Percentiles rank a stretch among this genome's conserved stretches.
Conservation (phyloP, 2,797 vertebrate genomes). For the Rousettus madagascariensis region DNA sequence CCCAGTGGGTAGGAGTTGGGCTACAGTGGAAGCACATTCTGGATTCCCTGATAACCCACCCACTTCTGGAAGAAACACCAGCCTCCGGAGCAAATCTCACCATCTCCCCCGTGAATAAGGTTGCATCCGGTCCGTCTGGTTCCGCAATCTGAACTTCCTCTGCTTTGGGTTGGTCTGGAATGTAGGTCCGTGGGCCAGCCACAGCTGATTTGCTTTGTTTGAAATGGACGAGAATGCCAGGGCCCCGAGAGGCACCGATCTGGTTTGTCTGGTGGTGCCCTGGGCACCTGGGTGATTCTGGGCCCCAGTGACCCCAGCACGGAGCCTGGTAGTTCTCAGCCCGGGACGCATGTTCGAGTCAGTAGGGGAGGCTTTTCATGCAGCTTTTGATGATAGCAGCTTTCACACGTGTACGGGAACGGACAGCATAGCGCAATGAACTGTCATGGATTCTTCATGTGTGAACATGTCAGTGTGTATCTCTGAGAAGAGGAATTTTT, state of each 20-base stretch:
- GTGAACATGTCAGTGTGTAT: not conserved
- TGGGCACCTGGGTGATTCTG: not conserved
- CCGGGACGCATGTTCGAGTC: not conserved
- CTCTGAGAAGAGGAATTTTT: not conserved
- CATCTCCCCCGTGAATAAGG: not conserved
- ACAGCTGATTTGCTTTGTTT: not conserved
- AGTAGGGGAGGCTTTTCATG: not conserved
- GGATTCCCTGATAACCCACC: not conserved
- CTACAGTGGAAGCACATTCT: not conserved
- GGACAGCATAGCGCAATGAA: too few relatives aligned
- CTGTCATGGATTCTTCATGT: fast-evolving
- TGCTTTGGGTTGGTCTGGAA: not conserved
- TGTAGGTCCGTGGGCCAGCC: not conserved
- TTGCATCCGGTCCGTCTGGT: not conserved
- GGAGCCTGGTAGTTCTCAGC: not conserved
- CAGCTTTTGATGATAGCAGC: not conserved
- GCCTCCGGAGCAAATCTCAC: not conserved
- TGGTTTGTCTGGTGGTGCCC: not conserved
- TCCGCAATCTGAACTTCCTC: not conserved
- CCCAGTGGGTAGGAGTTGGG: not conserved
- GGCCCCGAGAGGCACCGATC: not conserved
- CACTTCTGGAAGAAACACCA: not conserved
- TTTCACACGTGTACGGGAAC: not conserved
- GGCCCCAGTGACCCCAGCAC: not conserved
- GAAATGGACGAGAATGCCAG: fast-evolving